Evolutionary conservation across 2,113 vertebrate species (phyloP).

Genomic region (Ammospiza caudacuta): DNA sequence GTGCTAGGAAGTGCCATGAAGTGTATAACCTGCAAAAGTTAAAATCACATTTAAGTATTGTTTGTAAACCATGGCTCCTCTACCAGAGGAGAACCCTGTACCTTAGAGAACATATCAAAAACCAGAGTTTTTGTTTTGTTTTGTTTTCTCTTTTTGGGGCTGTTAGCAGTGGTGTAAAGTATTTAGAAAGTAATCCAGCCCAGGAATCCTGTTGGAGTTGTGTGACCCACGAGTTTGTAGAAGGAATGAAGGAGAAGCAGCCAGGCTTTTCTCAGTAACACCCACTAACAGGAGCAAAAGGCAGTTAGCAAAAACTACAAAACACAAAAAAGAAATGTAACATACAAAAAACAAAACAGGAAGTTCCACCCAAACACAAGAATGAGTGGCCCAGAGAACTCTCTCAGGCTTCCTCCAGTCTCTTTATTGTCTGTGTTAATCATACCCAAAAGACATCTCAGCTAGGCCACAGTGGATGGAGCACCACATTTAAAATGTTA

Average conservation of each 20-base stretch:
- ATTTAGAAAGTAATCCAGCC: neutral
- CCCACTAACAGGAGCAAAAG: neutral
- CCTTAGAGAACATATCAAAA: neutral
- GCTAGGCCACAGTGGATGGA: neutral
- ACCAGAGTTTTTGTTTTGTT: neutral
- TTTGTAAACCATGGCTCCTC: neutral
- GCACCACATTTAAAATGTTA: neutral
- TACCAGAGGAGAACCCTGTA: neutral
- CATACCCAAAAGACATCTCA: neutral
- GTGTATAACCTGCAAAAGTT: fast-evolving
- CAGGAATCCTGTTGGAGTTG: fast-evolving
- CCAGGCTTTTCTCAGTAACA: neutral
- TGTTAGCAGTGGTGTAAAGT: neutral
- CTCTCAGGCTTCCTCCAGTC: neutral
- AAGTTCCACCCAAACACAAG: neutral
- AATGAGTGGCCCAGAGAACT: neutral
- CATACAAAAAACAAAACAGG: neutral
- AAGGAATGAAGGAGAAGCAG: neutral
- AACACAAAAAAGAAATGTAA: neutral
- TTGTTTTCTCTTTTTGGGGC: neutral
- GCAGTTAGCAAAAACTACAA: neutral
- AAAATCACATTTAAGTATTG: neutral
- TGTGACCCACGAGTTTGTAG: neutral
- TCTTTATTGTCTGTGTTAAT: neutral
- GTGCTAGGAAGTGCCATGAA: neutral